Evolutionary conservation across 2,113 vertebrate species (phyloP).

Genomic region (Cricetomys ansorgei): DNA sequence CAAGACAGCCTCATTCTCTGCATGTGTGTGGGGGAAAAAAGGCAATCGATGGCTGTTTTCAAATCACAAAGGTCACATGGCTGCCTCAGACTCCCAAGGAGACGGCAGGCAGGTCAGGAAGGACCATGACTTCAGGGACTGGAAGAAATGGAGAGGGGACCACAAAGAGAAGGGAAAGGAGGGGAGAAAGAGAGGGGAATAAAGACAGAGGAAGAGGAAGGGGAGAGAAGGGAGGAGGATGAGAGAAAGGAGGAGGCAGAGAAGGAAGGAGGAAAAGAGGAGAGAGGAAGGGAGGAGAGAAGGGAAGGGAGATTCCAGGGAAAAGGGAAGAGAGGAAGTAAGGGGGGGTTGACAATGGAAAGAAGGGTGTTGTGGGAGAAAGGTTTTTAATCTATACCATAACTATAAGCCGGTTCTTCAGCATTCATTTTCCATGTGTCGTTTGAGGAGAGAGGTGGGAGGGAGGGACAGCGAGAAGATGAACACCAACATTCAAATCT

Average conservation of each 20-base stretch:
- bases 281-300: fast-evolving
- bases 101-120: not conserved
- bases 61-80: not conserved
- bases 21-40: not conserved
- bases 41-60: too few species aligned
- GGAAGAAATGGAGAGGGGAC: not conserved
- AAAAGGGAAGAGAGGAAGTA: too few species aligned
- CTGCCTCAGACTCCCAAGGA: not conserved
- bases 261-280: too few species aligned
- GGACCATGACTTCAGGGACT: not conserved
- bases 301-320: too few species aligned
- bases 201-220: fast-evolving
- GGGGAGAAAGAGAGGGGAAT: too few species aligned
- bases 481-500: fast-evolving
- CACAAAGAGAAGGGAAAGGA: too few species aligned
- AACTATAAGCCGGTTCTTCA: not conserved
- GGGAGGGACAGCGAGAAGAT: not conserved
- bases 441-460: not conserved
- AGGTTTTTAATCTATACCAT: not conserved
- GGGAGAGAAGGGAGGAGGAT: fast-evolving
- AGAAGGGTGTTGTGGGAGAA: too few species aligned
- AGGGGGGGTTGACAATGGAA: fast-evolving
- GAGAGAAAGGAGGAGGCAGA: fast-evolving
- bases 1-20: not conserved
- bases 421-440: not conserved